These are phyloP conservation scores for Colostygia pectinataria DNA, from an alignment of 2,888 invertebrate species.

Conservation along the genomic window DNA sequence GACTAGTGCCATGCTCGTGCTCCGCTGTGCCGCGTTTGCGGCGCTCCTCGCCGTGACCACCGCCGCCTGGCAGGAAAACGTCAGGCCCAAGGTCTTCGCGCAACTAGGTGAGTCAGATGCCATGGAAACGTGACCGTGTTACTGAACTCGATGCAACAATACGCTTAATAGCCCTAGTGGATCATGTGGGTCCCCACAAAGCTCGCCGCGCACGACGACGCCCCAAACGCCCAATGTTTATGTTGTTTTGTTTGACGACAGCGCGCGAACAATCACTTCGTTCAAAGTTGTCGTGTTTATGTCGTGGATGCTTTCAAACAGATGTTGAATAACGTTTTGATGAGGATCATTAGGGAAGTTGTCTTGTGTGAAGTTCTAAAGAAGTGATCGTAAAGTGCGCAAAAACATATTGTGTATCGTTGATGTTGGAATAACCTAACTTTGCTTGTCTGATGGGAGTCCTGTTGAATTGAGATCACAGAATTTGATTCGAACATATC, in stretches of 20 bases:
- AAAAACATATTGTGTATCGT: slow-evolving; percentile 28
- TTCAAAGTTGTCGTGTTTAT: slow-evolving; percentile 66
- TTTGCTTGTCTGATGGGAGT: neutral
- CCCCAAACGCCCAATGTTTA: slow-evolving; percentile 61
- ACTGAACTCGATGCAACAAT: slow-evolving; percentile 64
- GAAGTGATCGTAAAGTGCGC: slow-evolving; percentile 20
- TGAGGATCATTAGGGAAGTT: slow-evolving; percentile 36
- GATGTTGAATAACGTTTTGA: slow-evolving; percentile 38
- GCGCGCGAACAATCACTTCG: slow-evolving; percentile 65
- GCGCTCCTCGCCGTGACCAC: slow-evolving; percentile 80
- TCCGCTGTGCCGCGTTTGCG: slow-evolving; percentile 77
- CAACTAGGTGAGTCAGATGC: slow-evolving; percentile 90
- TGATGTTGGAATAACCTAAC: slow-evolving; percentile 26
- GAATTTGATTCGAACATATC: neutral
- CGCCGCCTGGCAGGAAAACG: slow-evolving; percentile 94
- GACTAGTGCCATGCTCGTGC: slow-evolving; percentile 81
- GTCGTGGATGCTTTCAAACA: slow-evolving; percentile 42
- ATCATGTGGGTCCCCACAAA: slow-evolving; percentile 50
- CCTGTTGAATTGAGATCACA: slow-evolving; percentile 1
- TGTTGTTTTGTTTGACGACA: slow-evolving; percentile 74
- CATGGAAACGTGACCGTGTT: slow-evolving; percentile 56
- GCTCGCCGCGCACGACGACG: slow-evolving; percentile 43
- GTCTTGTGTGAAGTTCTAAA: slow-evolving; percentile 22
- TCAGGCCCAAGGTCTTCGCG: slow-evolving; percentile 95
- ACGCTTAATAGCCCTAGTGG: slow-evolving; percentile 57